Evolutionary conservation across 2,113 vertebrate genomes (phyloP).

Genomic region (Hepsetus odoe): DNA sequence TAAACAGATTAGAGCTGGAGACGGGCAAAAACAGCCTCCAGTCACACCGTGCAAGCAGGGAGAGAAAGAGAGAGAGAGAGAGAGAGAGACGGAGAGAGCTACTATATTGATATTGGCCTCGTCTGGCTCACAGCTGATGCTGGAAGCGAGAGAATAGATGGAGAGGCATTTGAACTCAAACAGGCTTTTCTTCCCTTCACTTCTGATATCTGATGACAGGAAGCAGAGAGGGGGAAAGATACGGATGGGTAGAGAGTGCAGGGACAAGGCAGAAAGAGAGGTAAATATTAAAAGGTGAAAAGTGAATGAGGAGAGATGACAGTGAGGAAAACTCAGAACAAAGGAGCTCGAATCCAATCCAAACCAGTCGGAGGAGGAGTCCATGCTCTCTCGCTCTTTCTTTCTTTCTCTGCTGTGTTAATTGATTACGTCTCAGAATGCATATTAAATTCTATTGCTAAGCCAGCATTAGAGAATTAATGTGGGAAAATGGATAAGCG

Average conservation of each 20-base stretch:
- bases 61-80: slow-evolving; percentile 5
- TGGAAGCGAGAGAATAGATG: slow-evolving; percentile 63
- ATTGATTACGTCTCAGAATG: slow-evolving; percentile 62
- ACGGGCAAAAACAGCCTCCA: slow-evolving; percentile 11
- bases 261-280: slow-evolving; percentile 49
- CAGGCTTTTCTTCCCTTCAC: slow-evolving; percentile 61
- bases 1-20: slow-evolving; percentile 35
- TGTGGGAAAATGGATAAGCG: slow-evolving; percentile 6
- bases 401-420: neutral
- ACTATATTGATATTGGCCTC: slow-evolving; percentile 23
- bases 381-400: slow-evolving; percentile 41
- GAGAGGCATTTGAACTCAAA: slow-evolving; percentile 72
- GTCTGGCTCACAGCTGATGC: slow-evolving; percentile 57
- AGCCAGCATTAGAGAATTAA: slow-evolving; percentile 27
- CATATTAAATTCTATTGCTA: slow-evolving; percentile 59
- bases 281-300: slow-evolving; percentile 66
- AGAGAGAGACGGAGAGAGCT: neutral
- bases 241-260: slow-evolving; percentile 8
- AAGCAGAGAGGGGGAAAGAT: slow-evolving; percentile 23
- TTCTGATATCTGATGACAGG: slow-evolving; percentile 67
- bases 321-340: slow-evolving; percentile 22
- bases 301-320: slow-evolving; percentile 46
- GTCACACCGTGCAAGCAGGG: slow-evolving; percentile 20
- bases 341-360: slow-evolving; percentile 16
- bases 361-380: slow-evolving; percentile 31